Conservation (phyloP, 2,888 invertebrate species). For the Ypsolopha scabrella region DNA sequence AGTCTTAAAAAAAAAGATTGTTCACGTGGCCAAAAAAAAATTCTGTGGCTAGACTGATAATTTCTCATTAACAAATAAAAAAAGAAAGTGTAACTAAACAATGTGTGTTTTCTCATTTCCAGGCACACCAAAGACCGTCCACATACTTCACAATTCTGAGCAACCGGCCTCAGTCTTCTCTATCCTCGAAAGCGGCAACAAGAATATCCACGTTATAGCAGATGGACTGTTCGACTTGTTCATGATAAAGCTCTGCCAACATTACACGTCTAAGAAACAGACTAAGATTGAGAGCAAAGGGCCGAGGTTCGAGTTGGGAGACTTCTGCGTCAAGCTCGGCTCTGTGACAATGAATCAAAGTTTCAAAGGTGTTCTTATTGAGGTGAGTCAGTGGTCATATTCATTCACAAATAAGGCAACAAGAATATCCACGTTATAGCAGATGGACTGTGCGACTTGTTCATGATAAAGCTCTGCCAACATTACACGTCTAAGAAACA, state of each 20-base stretch:
- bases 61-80: not conserved
- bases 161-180: constrained; percentile 96
- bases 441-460: constrained; percentile 89
- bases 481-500: constrained; percentile 92
- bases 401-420: constrained; percentile 87
- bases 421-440: constrained; percentile 91
- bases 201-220: constrained; percentile 88
- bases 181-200: constrained; percentile 87
- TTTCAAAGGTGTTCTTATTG: constrained; percentile 93
- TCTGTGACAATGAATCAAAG: constrained; percentile 93
- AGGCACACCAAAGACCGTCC: constrained; percentile 85
- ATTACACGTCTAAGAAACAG: constrained; percentile 91
- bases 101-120: constrained; percentile 14
- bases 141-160: constrained; percentile 96
- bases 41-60: too few species aligned
- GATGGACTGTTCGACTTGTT: constrained; percentile 92
- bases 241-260: constrained; percentile 88
- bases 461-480: constrained; percentile 90
- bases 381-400: constrained; percentile 85
- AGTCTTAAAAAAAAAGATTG: too few species aligned
- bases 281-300: constrained; percentile 92
- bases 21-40: too few species aligned
- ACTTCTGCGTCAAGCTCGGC: constrained; percentile 94
- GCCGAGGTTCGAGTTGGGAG: constrained; percentile 87
- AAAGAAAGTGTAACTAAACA: not conserved